Conservation (phyloP, 2,888 invertebrate species). For the Hirtodrosophila duncani region DNA sequence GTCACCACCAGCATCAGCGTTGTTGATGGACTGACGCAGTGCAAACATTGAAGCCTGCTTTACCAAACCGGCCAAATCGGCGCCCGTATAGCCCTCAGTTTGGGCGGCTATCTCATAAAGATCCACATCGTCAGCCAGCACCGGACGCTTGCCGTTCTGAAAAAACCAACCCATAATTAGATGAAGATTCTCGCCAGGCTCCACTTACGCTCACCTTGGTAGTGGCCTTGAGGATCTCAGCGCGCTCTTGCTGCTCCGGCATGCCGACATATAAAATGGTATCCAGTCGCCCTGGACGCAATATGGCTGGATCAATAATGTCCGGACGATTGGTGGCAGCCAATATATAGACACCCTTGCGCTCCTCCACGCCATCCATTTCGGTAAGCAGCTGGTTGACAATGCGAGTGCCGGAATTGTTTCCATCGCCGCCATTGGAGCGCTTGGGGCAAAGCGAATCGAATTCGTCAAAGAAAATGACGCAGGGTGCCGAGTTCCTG, state of each 20-base stretch:
- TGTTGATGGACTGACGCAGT: slow-evolving; percentile 86
- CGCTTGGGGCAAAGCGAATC: slow-evolving; percentile 96
- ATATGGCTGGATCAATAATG: slow-evolving; percentile 96
- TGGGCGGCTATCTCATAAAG: slow-evolving; percentile 85
- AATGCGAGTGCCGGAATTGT: slow-evolving; percentile 88
- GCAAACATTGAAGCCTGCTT: slow-evolving; percentile 91
- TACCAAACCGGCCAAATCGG: slow-evolving; percentile 93
- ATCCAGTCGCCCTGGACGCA: slow-evolving; percentile 92
- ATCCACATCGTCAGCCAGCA: slow-evolving; percentile 86
- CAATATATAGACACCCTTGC: slow-evolving; percentile 95
- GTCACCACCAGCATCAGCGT: slow-evolving; percentile 79
- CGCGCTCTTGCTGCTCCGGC: slow-evolving; percentile 87
- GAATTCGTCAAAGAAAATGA: slow-evolving; percentile 99
- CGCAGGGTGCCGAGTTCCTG: slow-evolving; percentile 96
- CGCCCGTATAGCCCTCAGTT: slow-evolving; percentile 92
- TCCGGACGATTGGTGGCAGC: slow-evolving; percentile 98
- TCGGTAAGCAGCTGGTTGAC: slow-evolving; percentile 98
- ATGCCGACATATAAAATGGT: slow-evolving; percentile 94
- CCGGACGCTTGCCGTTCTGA: slow-evolving; percentile 89
- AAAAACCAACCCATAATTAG: not conserved
- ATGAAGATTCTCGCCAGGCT: not conserved
- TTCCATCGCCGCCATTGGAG: slow-evolving; percentile 84
- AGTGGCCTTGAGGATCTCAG: slow-evolving; percentile 91
- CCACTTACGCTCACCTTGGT: slow-evolving; percentile 83
- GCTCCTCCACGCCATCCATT: slow-evolving; percentile 97